Base-by-base conservation (phyloP, 1,140 invertebrate species). In the Sminthurinus signatus region DNA sequence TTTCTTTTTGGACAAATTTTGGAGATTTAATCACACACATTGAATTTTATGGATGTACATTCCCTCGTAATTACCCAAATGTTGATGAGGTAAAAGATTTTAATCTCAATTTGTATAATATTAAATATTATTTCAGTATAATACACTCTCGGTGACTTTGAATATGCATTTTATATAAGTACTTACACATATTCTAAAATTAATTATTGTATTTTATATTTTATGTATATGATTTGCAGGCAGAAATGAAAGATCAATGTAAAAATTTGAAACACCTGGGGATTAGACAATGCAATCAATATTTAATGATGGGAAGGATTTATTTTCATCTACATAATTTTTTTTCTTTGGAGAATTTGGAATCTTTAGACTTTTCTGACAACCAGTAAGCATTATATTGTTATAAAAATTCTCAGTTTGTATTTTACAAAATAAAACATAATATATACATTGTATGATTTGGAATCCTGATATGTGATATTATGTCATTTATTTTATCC, bases 271-370 rank as follows among this genome's bases (percentile, higher is more conserved):
- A 39, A 32, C 59, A 67, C 19, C 43, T 67, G 32, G 60, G 46
- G 5, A 19, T 67, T 32, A 25, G 48, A 29, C 15, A 57, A 12
- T 67, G 65, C 51, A 60, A 56, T 42, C 56, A 62, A 21, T 67
- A 67, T 42, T 60, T 67, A 32, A 60, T 67, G 56, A 52, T 67
- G 60, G 65, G 65, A 51, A 54, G 43, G 54, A 63, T 32, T 19
- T 63, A 59, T 21, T 51, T 67, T n/a, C 65, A 67, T 32, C 29
- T 67, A 0, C 59, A 67, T 42, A 44, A 67, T 10, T 28, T 67
- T 5, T 36, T 67, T 15, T 43, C 50, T 52, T 48, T 67, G 21
- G 50, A 67, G 29, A 54, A 62, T 25, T 28, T 67, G 4, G 39
- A 67, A 48, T 42, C 56, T 28, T 39, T 67, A 27, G 56, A 67